Evolutionary conservation across 2,888 invertebrate genomes (phyloP).

Genomic region (Hyposoter didymator): DNA sequence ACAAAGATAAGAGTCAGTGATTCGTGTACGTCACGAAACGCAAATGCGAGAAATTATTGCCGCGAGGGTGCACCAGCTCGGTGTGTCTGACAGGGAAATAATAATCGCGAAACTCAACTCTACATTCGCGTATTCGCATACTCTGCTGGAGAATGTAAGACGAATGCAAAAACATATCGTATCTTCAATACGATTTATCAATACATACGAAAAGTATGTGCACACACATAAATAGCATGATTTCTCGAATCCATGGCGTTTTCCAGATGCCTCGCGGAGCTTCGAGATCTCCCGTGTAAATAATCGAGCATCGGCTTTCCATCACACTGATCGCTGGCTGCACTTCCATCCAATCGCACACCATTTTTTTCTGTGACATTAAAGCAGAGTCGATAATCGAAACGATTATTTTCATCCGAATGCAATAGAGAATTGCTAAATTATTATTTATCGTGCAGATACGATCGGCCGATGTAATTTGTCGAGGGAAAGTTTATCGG

Average conservation of each 20-base stretch:
- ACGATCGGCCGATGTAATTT: neutral
- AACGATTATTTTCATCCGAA: conserved; percentile 1
- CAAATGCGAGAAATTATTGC: conserved; percentile 51
- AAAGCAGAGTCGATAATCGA: neutral
- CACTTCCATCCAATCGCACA: conserved; percentile 4
- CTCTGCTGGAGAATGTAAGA: conserved; percentile 13
- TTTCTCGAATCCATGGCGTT: conserved; percentile 35
- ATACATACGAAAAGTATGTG: conserved; percentile 4
- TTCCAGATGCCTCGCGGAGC: conserved; percentile 42
- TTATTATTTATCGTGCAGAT: neutral
- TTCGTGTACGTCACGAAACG: conserved; percentile 30
- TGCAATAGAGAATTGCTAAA: neutral
- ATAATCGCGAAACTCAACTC: conserved; percentile 47
- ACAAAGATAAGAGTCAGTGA: conserved; percentile 37
- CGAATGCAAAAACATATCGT: conserved; percentile 42
- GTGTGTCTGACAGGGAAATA: conserved; percentile 34
- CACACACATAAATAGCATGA: conserved; percentile 22
- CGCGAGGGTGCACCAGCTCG: conserved; percentile 43
- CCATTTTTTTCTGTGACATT: conserved; percentile 17
- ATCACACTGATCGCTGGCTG: conserved; percentile 54
- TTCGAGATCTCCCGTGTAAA: conserved; percentile 41
- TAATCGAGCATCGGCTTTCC: conserved; percentile 53
- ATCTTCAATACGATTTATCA: conserved; percentile 21
- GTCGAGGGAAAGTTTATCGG: neutral
- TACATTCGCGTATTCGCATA: neutral